Evolutionary conservation across 2,797 vertebrate genomes (phyloP), one percentile per base, ranked within the genome.

Genomic region (Sebastes diaconus): DNA sequence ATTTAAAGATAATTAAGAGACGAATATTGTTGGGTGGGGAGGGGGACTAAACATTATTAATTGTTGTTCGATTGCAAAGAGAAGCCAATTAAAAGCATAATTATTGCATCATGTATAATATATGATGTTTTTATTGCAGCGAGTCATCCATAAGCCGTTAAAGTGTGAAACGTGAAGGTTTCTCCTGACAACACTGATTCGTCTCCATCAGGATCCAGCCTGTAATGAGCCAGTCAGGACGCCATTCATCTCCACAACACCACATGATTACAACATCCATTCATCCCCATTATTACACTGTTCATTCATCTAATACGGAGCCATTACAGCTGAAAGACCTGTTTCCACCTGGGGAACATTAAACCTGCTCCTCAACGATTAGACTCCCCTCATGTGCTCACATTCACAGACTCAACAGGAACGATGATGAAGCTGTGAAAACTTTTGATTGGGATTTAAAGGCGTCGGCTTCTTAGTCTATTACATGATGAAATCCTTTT

Each of bases 271-370:
- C 73, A 55, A 5, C 66, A 9, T 77, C 80, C 71, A 79, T 83
- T 85, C 70, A 79, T 75, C 73, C 72, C 81, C 81, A 14, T 80
- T 78, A 84, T 87, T 75, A 70, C 46, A 11, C 69, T n/a, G 32
- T 68, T 88, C 84, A 80, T 80, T 84, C 79, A 76, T 86, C 63
- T 68, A 66, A 74, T 58, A 34, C 20, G 70, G 24, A 3, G 64
- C 61, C 52, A 71, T 86, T 70, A 70, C 58, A 60, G 78, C 83
- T 76, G 25, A 79, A 71, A 84, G 70, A 61, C 70, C 67, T 3
- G 68, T 36, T 72, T 78, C 68, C 63, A 84, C 59, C 67, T 42
- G 73, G 20, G 46, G 30, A 71, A 66, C 79, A 73, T 73, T 68
- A 67, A 29, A 70, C 14, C 30, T 79, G 68, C 54, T 57, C 11